These are phyloP conservation scores for Triplophysa rosa DNA, from an alignment of 2,113 vertebrate genomes.

Conservation along the genomic window DNA sequence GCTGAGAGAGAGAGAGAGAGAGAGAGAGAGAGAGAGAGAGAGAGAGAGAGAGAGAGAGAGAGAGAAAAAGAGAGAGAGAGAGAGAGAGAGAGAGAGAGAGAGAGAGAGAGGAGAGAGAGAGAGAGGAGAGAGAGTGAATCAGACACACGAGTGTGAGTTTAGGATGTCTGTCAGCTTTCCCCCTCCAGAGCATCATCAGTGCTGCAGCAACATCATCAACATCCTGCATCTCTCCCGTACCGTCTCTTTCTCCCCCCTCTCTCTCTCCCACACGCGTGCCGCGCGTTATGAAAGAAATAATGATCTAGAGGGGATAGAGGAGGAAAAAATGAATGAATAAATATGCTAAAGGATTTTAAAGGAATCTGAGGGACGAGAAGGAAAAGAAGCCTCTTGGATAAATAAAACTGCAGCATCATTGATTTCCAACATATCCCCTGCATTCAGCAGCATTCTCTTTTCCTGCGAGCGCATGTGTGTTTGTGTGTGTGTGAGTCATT, in stretches of 20 bases:
- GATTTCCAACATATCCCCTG: neutral
- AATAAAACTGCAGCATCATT: neutral
- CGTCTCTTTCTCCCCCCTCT: constrained; percentile 32
- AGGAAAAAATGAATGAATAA: neutral
- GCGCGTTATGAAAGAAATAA: neutral
- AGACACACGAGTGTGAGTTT: neutral
- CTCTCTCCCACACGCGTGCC: neutral
- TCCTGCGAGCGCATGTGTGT: neutral
- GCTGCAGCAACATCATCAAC: constrained; percentile 40
- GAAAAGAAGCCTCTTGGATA: no score
- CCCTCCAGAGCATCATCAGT: constrained; percentile 32
- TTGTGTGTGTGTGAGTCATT: constrained; percentile 6
- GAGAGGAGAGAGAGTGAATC: no score
- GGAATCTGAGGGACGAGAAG: neutral
- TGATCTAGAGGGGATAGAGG: neutral
- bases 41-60: no score
- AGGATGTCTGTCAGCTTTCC: constrained; percentile 18
- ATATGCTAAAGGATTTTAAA: neutral
- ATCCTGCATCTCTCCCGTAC: constrained; percentile 27
- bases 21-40: neutral
- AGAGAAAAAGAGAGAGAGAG: neutral
- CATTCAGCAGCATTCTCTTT: constrained; percentile 1
- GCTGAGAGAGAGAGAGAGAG: neutral
- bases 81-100: neutral
- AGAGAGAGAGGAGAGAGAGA: no score